These are phyloP conservation scores for Ormyrus labotus DNA, from an alignment of 2,888 invertebrate genomes.

Conservation along the genomic window DNA sequence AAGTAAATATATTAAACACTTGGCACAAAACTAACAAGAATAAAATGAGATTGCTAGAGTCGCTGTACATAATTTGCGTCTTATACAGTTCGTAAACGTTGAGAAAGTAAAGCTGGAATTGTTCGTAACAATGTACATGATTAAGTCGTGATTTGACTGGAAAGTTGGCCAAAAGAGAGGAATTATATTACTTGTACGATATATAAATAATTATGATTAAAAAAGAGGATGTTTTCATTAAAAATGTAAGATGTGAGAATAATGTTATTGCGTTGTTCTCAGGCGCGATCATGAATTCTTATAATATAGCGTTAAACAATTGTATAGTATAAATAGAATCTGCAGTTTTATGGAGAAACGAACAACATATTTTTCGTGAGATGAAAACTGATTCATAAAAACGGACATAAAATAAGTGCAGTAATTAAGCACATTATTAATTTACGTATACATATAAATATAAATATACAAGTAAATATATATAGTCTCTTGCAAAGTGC, in stretches of 20 bases:
- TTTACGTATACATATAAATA: conserved; percentile 35
- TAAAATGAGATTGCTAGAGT: conserved; percentile 36
- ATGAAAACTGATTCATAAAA: conserved; percentile 31
- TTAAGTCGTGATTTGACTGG: conserved; percentile 28
- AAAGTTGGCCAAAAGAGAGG: conserved; percentile 49
- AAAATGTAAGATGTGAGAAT: conserved; percentile 26
- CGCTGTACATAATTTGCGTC: conserved; percentile 54
- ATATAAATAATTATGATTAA: conserved; percentile 46
- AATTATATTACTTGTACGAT: conserved; percentile 51
- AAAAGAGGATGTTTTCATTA: conserved; percentile 39
- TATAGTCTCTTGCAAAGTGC: conserved; percentile 9
- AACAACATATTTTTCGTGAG: conserved; percentile 47
- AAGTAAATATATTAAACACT: conserved; percentile 33
- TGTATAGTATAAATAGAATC: conserved; percentile 50
- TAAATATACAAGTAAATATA: conserved; percentile 39
- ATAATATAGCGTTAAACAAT: conserved; percentile 43
- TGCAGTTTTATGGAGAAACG: conserved; percentile 19
- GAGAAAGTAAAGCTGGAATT: conserved; percentile 40
- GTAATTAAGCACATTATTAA: conserved; percentile 34
- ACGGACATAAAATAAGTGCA: conserved; percentile 13
- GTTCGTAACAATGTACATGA: conserved; percentile 38
- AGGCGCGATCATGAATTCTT: conserved; percentile 28
- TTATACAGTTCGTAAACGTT: conserved; percentile 39
- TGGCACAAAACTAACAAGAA: conserved; percentile 40
- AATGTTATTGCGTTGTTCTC: conserved; percentile 42